These are phyloP conservation scores for Dasysyrphus tricinctus DNA, from an alignment of 2,888 invertebrate genomes.

Conservation along the genomic window DNA sequence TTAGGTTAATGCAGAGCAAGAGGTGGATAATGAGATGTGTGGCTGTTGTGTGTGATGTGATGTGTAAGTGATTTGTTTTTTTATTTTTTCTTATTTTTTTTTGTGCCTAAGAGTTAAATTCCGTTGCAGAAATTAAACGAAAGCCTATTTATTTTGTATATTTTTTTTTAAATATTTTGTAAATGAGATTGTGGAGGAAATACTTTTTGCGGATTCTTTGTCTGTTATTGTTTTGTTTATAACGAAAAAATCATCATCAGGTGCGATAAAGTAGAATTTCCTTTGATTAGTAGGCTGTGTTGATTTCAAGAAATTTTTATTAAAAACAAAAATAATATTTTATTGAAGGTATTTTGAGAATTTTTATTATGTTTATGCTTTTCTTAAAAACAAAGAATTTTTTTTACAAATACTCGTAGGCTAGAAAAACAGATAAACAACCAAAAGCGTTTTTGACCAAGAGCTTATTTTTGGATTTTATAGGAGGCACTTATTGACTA, in stretches of 20 bases:
- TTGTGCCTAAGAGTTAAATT: constrained; percentile 11
- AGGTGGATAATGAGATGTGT: constrained; percentile 16
- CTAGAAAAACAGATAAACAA: no score
- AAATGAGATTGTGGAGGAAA: background rate
- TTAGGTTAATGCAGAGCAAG: constrained; percentile 47
- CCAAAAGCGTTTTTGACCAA: no score
- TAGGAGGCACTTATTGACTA: no score
- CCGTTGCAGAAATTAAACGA: background rate
- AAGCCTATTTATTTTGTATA: constrained; percentile 22
- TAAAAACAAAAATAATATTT: constrained; percentile 2
- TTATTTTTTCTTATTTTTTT: background rate
- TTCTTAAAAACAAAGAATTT: background rate
- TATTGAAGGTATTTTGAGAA: constrained; percentile 23
- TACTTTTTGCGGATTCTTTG: background rate
- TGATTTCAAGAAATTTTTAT: background rate
- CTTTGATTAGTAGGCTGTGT: background rate
- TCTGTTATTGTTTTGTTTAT: background rate
- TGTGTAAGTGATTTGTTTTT: constrained; percentile 15
- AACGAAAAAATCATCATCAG: background rate
- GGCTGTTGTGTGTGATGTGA: background rate
- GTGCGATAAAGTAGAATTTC: background rate
- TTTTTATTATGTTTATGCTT: constrained; percentile 31
- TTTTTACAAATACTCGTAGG: background rate
- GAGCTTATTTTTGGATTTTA: no score
- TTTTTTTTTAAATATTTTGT: no score